Evolutionary conservation across 2,888 invertebrate genomes (phyloP), one percentile per base, ranked within the genome.

Genomic region (Invenusta paracnida): DNA sequence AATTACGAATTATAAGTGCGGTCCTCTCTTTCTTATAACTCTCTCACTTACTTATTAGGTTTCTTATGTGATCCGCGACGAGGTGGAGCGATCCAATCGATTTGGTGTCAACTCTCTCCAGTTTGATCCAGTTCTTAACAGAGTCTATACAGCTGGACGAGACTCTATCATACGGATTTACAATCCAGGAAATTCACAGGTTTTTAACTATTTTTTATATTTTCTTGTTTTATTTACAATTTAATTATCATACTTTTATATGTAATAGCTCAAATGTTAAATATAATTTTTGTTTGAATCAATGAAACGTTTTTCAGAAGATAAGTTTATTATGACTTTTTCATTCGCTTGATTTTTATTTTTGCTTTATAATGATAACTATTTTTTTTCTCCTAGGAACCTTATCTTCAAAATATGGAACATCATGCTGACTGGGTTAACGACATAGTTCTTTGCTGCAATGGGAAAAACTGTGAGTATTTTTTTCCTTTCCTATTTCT

Each of bases 361-460:
- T 81, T 48, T 84, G 27, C 31, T 67, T 25, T 25, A 29, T 30
- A 23, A 27, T 29, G 30, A n/a, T n/a, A n/a, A n/a, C n/a, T n/a
- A n/a, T n/a, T n/a, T n/a, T 30, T 23, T 23, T 25, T 86, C 29
- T 86, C 13, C 29, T 88, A 94, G 91, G 95, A 95, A 88, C 94
- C 94, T 85, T 98, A 96, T 90, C 93, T 96, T 87, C 96, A 96
- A 90, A 96, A 97, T 30, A 96, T 99, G 97, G 98, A 99, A 91
- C 98, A 99, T 92, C 99, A 99, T 91, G 98, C 98, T 0, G 99
- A 99, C 92, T 99, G 99, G 99, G 98, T 99, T 83, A 99, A 99
- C 92, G 99, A 99, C 92, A 96, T 99, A 90, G 95, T 98, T 67
- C 93, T 99, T 30, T 99, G 98, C 91, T 98, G 98, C 92, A 95